These are phyloP conservation scores for Actenoides lindsayi DNA, from an alignment of 2,113 vertebrate genomes.

Conservation along the genomic window DNA sequence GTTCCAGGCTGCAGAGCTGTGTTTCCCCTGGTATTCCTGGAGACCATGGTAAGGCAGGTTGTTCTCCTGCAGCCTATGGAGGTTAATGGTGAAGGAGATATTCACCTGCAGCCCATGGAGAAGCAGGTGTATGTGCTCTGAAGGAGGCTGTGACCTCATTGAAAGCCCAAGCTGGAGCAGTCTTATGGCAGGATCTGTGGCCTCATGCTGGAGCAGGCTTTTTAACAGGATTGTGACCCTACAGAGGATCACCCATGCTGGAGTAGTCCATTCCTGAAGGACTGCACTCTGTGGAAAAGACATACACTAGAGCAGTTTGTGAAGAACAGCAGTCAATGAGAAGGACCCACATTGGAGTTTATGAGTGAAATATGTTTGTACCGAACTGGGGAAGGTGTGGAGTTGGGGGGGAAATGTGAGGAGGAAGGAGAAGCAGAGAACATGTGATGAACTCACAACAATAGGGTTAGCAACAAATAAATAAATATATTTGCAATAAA, in stretches of 20 bases:
- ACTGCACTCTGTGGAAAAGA: not conserved
- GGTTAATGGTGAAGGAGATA: not conserved
- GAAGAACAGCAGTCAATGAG: not conserved
- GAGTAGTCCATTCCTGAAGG: not conserved
- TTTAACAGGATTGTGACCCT: not conserved
- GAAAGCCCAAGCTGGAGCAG: not conserved
- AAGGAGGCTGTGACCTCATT: not conserved
- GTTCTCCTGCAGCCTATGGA: not conserved
- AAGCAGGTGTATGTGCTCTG: not conserved
- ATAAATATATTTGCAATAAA: not conserved
- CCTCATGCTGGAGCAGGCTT: not conserved
- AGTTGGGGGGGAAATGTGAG: not conserved
- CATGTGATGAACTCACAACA: not conserved
- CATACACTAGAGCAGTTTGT: accelerated
- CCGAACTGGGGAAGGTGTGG: not conserved
- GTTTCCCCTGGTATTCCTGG: accelerated
- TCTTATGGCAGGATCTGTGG: not conserved
- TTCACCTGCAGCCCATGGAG: not conserved
- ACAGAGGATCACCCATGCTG: accelerated
- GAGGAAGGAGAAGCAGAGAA: not conserved
- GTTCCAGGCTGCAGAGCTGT: accelerated
- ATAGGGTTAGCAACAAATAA: not conserved
- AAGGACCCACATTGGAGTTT: not conserved
- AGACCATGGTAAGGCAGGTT: not conserved
- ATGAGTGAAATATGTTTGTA: not conserved